Evolutionary conservation across 2,888 invertebrate genomes (phyloP).

Genomic region (Acanthacorydalis orientalis): DNA sequence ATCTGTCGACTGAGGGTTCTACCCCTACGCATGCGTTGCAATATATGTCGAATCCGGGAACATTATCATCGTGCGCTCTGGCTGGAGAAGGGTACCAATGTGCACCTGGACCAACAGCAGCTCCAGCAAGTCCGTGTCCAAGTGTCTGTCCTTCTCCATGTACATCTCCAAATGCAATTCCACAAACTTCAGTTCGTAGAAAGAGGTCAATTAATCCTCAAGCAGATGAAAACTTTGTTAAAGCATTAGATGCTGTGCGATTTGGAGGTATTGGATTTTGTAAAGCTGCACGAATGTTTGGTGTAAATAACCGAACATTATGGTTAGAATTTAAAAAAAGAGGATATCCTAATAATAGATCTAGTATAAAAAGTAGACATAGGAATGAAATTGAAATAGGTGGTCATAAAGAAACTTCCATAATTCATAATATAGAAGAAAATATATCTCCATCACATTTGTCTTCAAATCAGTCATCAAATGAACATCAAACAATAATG

Average conservation of each 20-base stretch:
- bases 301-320: constrained; percentile 69
- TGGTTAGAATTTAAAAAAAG: constrained; percentile 76
- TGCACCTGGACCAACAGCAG: constrained; percentile 6
- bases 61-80: constrained; percentile 15
- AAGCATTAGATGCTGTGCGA: constrained; percentile 65
- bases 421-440: constrained; percentile 14
- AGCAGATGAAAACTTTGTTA: constrained; percentile 66
- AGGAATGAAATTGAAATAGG: constrained; percentile 32
- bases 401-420: constrained; percentile 9
- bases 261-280: constrained; percentile 74
- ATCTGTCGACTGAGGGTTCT: constrained; percentile 11
- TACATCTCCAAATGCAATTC: constrained; percentile 23
- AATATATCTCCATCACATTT: constrained; percentile 21
- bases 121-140: constrained; percentile 14
- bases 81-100: constrained; percentile 7
- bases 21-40: constrained; percentile 23
- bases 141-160: constrained; percentile 17
- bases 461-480: constrained; percentile 24
- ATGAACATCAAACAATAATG: constrained; percentile 21
- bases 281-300: constrained; percentile 68
- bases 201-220: constrained; percentile 65
- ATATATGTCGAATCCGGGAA: constrained; percentile 17
- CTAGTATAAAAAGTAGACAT: constrained; percentile 60
- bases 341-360: constrained; percentile 64
- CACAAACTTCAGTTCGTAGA: constrained; percentile 37